A percentile compares a stretch with the other conserved stretches of the same genome.
Conservation (phyloP, 2,888 invertebrate species). For the Dolomedes plantarius region DNA sequence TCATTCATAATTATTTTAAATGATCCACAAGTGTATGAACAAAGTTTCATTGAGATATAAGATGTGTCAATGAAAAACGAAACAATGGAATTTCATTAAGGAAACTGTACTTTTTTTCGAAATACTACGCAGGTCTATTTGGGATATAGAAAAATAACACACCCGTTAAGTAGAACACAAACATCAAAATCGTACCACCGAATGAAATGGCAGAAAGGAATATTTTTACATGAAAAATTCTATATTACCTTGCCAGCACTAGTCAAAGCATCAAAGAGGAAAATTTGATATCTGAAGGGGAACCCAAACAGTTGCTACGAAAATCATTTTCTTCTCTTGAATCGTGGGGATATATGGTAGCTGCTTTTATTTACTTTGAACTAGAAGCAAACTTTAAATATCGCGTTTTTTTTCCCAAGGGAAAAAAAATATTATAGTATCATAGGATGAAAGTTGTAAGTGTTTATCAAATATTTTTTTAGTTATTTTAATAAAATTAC, state of each 20-base stretch:
- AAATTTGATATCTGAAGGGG: not conserved
- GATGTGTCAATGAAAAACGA: too few species aligned
- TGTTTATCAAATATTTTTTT: too few species aligned
- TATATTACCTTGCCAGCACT: not conserved
- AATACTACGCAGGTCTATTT: not conserved
- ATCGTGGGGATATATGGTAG: not conserved
- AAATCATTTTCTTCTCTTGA: not conserved
- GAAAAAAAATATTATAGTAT: too few species aligned
- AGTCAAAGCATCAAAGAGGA: not conserved
- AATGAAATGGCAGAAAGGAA: not conserved
- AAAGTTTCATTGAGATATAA: too few species aligned
- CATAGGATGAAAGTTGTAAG: too few species aligned
- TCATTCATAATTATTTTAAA: too few species aligned
- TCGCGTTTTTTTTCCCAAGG: too few species aligned
- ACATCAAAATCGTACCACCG: not conserved
- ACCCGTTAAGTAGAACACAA: not conserved
- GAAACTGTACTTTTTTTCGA: not conserved
- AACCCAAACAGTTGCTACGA: not conserved
- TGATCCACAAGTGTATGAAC: too few species aligned
- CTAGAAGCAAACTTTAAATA: too few species aligned
- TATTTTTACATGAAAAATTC: not conserved
- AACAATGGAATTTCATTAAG: not conserved
- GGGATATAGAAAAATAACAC: not conserved
- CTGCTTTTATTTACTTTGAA: not conserved
- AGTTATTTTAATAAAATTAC: too few species aligned